A percentile compares a stretch with the other conserved stretches of the same genome.
Conservation (phyloP, 2,888 invertebrate genomes). For the Melanotus villosus region DNA sequence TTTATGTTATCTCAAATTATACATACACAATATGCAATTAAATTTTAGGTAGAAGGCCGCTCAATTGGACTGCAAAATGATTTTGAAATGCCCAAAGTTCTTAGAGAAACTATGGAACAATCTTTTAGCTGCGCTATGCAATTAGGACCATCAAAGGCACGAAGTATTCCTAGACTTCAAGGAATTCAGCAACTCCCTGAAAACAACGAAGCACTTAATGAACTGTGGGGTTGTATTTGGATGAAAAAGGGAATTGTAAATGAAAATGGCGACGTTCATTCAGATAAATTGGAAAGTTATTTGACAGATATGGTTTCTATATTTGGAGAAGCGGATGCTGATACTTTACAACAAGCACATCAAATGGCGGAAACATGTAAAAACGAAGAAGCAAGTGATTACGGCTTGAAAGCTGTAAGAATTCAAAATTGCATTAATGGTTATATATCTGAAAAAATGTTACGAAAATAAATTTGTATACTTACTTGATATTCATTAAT, state of each 20-base stretch:
- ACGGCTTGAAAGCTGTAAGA: slow-evolving; percentile 10
- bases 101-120: slow-evolving; percentile 15
- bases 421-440: slow-evolving; percentile 21
- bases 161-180: neutral
- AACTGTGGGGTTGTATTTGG: slow-evolving; percentile 23
- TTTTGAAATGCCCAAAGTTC: slow-evolving; percentile 14
- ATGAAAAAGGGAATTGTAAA: slow-evolving; percentile 20
- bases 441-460: no score
- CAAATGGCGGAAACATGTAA: slow-evolving; percentile 9
- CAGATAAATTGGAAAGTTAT: slow-evolving; percentile 4
- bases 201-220: no score
- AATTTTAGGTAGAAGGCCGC: no score
- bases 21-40: no score
- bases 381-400: neutral
- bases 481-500: no score
- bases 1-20: no score
- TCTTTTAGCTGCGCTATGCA: slow-evolving; percentile 12
- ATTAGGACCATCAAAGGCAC: slow-evolving; percentile 1
- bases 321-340: neutral
- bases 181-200: slow-evolving; percentile 20
- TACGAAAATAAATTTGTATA: no score
- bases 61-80: no score
- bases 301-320: slow-evolving; percentile 14
- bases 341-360: neutral
- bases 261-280: neutral